Evolutionary conservation across 2,797 vertebrate genomes (phyloP).

Genomic region (Dendrocincla tyrannina): DNA sequence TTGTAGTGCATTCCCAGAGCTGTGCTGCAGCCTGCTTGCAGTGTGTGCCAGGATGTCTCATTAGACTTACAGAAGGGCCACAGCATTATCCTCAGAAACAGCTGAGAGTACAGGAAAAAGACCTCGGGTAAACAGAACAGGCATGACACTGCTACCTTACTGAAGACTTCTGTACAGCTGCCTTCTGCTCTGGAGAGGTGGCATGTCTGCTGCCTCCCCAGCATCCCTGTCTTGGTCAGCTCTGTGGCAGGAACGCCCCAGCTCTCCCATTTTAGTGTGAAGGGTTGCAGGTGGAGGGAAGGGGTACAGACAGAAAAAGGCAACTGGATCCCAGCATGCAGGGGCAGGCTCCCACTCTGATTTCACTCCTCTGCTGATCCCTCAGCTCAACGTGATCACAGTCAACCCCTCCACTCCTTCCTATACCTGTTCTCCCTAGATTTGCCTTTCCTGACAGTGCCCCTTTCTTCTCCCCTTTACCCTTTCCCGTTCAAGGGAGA

Average conservation of each 20-base stretch:
- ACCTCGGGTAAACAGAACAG: fast-evolving
- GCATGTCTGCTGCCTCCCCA: background rate
- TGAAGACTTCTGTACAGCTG: background rate
- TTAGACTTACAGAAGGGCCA: background rate
- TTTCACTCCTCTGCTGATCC: background rate
- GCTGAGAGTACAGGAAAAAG: background rate
- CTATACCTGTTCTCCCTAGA: background rate
- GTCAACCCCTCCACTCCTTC: background rate
- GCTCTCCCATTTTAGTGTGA: background rate
- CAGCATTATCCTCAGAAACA: background rate
- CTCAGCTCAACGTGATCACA: background rate
- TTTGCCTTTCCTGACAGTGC: background rate
- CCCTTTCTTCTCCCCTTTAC: background rate
- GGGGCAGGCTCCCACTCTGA: background rate
- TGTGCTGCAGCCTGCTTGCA: background rate
- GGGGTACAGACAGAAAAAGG: background rate
- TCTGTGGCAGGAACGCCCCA: background rate
- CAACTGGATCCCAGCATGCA: background rate
- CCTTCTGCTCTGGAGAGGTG: background rate
- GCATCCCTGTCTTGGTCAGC: background rate
- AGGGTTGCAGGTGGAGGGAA: background rate
- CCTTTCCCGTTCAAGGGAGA: background rate
- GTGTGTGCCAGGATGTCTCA: background rate
- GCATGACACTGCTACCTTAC: background rate
- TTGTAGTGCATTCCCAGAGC: background rate